phyloP scores from a whole-genome alignment of 2,888 invertebrate species.

The Sympetrum striolatum region DNA sequence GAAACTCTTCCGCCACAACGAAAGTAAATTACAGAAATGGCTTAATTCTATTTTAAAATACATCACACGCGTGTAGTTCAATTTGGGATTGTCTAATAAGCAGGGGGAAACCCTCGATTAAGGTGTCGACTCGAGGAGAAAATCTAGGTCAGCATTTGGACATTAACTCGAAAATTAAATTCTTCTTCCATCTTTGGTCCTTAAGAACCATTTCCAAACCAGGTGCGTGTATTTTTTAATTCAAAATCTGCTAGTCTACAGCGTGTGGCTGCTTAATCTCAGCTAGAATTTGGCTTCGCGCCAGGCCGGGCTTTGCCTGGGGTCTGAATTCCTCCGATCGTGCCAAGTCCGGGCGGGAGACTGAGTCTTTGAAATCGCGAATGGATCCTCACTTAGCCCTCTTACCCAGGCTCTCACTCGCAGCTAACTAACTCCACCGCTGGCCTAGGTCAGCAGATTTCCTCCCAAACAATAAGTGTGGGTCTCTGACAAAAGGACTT shows the following conservation, averaged over 20 bases:
- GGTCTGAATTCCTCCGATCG: conserved; percentile 4
- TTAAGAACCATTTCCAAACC: conserved; percentile 20
- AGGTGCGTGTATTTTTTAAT: conserved; percentile 23
- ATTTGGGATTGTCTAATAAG: too few species aligned
- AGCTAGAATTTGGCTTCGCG: conserved; percentile 8
- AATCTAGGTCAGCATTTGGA: too few species aligned
- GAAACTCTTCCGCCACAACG: too few species aligned
- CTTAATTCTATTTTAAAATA: too few species aligned
- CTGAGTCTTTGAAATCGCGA: background rate
- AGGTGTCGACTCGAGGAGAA: too few species aligned
- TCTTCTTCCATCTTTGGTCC: background rate
- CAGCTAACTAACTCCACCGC: background rate
- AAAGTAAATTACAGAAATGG: too few species aligned
- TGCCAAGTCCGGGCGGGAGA: conserved; percentile 21
- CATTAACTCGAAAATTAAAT: background rate
- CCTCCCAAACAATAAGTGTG: background rate
- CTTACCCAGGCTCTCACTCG: background rate
- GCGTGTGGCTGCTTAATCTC: conserved; percentile 12
- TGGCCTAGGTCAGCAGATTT: background rate
- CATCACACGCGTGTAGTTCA: too few species aligned
- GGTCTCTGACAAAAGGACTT: background rate
- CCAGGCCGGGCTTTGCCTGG: conserved; percentile 36
- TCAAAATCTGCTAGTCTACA: conserved; percentile 13
- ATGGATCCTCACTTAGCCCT: background rate
- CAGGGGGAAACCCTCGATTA: too few species aligned